Conservation (phyloP, 2,113 vertebrate species). For the Uropsilus gracilis region DNA sequence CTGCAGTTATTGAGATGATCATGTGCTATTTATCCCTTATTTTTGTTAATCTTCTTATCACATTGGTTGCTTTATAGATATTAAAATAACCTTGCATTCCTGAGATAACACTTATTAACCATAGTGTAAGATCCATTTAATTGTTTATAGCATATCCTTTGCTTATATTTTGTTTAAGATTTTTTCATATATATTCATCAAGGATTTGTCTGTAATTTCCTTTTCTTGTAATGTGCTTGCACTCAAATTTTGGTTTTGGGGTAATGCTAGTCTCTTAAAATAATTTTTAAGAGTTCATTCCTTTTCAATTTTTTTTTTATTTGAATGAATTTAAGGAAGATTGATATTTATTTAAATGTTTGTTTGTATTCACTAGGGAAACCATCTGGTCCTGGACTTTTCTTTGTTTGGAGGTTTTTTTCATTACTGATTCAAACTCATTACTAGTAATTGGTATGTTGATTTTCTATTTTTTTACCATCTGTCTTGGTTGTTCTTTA, state of each 20-base stretch:
- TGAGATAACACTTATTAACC: background rate
- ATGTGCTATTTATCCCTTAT: background rate
- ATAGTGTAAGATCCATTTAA: background rate
- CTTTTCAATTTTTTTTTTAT: background rate
- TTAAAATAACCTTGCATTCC: background rate
- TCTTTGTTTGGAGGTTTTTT: background rate
- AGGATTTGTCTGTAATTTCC: background rate
- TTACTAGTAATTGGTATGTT: background rate
- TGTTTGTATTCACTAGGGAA: background rate
- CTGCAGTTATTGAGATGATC: background rate
- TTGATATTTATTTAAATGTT: background rate
- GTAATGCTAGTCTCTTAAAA: background rate
- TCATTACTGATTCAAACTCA: background rate
- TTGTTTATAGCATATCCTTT: background rate
- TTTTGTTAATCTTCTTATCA: background rate
- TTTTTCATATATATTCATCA: background rate
- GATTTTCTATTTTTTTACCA: background rate
- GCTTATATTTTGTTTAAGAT: background rate
- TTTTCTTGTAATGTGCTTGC: background rate
- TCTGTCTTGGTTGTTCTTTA: too few species aligned
- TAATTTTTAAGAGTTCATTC: background rate
- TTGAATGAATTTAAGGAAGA: background rate
- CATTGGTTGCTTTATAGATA: background rate
- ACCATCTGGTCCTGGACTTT: background rate
- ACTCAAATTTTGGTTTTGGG: background rate